These are phyloP conservation scores for Scalopus aquaticus DNA, from an alignment of 2,113 vertebrate genomes.

Conservation along the genomic window DNA sequence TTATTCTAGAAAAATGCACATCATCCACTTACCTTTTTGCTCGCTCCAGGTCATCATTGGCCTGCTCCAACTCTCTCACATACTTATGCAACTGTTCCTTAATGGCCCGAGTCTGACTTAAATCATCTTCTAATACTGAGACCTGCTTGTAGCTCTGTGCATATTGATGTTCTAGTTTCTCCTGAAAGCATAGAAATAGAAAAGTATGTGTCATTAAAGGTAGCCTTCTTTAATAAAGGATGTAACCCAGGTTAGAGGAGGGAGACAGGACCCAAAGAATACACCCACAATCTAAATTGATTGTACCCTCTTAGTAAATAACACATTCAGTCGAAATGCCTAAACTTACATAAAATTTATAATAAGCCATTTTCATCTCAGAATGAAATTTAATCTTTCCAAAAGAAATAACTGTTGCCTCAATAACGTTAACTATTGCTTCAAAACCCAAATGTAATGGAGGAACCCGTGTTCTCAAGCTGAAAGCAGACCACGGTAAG, in stretches of 20 bases:
- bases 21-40: slow-evolving; percentile 91
- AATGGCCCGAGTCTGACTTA: slow-evolving; percentile 95
- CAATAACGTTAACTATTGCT: background rate
- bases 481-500: background rate
- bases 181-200: slow-evolving; percentile 84
- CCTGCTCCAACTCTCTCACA: slow-evolving; percentile 97
- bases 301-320: background rate
- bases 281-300: background rate
- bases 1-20: background rate
- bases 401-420: background rate
- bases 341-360: slow-evolving; percentile 43
- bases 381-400: background rate
- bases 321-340: background rate
- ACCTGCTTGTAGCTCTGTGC: slow-evolving; percentile 98
- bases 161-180: slow-evolving; percentile 97
- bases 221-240: background rate
- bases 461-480: background rate
- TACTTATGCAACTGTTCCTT: slow-evolving; percentile 99
- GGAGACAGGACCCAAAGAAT: background rate
- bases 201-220: background rate
- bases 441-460: background rate
- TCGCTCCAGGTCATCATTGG: slow-evolving; percentile 98
- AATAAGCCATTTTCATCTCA: background rate
- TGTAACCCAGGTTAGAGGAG: background rate
- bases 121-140: slow-evolving; percentile 94